A percentile compares a stretch with the other conserved stretches of the same genome.
phyloP scores from a whole-genome alignment of 2,888 invertebrate species.

The Drosophila macrospina region DNA sequence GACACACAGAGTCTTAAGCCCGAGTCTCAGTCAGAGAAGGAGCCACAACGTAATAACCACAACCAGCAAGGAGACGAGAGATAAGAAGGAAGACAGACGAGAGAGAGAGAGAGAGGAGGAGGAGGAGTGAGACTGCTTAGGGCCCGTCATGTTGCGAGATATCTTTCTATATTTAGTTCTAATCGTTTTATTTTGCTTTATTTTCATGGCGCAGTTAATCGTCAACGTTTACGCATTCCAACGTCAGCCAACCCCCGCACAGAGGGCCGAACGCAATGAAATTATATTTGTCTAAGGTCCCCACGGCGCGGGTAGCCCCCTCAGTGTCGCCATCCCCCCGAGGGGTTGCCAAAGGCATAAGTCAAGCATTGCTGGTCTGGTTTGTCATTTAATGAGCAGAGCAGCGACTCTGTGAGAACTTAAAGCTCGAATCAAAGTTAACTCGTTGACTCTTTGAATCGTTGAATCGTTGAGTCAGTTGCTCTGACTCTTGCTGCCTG shows the following conservation, averaged over 20 bases:
- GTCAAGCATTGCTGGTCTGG: slow-evolving; percentile 32
- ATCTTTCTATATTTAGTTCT: slow-evolving; percentile 84
- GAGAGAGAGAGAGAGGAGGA: slow-evolving; percentile 4
- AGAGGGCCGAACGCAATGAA: slow-evolving; percentile 82
- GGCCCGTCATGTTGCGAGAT: slow-evolving; percentile 83
- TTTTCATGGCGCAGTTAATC: slow-evolving; percentile 85
- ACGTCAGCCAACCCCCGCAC: slow-evolving; percentile 81
- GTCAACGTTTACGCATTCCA: slow-evolving; percentile 85
- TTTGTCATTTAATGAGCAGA: slow-evolving; percentile 49
- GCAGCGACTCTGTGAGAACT: slow-evolving; percentile 31
- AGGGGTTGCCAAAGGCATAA: slow-evolving; percentile 24
- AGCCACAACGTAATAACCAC: not conserved
- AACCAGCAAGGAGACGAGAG: not conserved
- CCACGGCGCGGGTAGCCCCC: not conserved
- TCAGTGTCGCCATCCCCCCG: not conserved
- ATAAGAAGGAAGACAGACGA: not conserved
- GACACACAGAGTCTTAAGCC: slow-evolving; percentile 3
- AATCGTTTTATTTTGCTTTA: slow-evolving; percentile 85
- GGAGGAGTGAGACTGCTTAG: slow-evolving; percentile 30
- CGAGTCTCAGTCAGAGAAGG: not conserved
- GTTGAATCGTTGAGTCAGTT: too few relatives aligned
- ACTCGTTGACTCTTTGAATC: too few relatives aligned
- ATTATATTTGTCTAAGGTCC: slow-evolving; percentile 80
- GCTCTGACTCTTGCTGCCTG: not conserved
- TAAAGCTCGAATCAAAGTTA: slow-evolving; percentile 58